These are phyloP conservation scores for Hydrozoanthus gracilis DNA, from an alignment of 92 coral and sea anemone species.

Conservation along the genomic window DNA sequence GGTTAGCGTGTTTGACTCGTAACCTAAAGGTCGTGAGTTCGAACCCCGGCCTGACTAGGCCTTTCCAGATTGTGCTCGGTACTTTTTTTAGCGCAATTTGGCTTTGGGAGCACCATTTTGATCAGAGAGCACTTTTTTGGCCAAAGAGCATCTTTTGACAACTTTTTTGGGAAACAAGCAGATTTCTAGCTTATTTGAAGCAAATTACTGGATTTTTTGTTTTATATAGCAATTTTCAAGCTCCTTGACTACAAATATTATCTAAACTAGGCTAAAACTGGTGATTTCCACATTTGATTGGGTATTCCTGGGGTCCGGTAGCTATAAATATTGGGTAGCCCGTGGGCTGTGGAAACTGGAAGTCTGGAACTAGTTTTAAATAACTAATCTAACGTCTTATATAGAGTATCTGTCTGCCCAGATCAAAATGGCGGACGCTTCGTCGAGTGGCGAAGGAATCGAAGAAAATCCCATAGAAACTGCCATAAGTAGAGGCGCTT, in stretches of 20 bases:
- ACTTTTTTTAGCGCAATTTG: background rate
- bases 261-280: slow-evolving; percentile 49
- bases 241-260: slow-evolving; percentile 50
- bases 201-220: slow-evolving; percentile 59
- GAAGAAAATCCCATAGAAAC: slow-evolving; percentile 57
- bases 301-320: slow-evolving; percentile 36
- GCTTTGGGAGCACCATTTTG: slow-evolving; percentile 10
- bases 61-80: too few relatives aligned
- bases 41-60: too few relatives aligned
- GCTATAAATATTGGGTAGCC: slow-evolving; percentile 25
- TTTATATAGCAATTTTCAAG: slow-evolving; percentile 54
- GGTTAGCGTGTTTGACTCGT: too few relatives aligned
- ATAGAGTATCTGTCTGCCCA: slow-evolving; percentile 40
- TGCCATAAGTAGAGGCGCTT: slow-evolving; percentile 56
- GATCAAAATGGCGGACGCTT: slow-evolving; percentile 57
- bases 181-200: slow-evolving; percentile 54
- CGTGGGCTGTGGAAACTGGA: slow-evolving; percentile 46
- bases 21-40: too few relatives aligned
- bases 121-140: too few relatives aligned
- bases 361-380: slow-evolving; percentile 26
- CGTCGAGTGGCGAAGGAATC: slow-evolving; percentile 53
- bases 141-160: background rate
- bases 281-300: slow-evolving; percentile 46
- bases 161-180: slow-evolving; percentile 46
- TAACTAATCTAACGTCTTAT: slow-evolving; percentile 34